Base-by-base conservation (phyloP, 2,888 invertebrate genomes). In the Neoascia interrupta region DNA sequence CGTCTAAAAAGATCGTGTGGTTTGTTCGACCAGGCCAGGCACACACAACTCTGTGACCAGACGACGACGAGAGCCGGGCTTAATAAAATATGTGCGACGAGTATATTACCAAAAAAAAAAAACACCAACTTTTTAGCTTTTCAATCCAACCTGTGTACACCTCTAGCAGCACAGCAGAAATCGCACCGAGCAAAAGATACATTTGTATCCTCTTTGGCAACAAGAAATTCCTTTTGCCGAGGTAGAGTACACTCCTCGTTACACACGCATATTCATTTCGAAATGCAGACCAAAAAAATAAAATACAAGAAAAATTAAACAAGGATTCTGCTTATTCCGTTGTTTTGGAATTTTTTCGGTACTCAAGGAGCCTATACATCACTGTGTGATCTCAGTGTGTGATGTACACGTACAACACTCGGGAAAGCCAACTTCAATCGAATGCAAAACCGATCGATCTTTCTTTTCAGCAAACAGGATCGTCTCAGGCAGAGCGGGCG, bases 361-460 rank as follows among this genome's bases (percentile, higher is more conserved):
- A 58, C 28, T 23, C 6, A 8, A 34, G n/a, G 1, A 45, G 39
- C 34, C 16, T 53, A 43, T 63, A 43, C 45, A 41, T 58, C 56
- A 63, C 34, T 31, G 15, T 16, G 53, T 51, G 34, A 51, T 10
- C n/a, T n/a, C 18, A 15, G 61, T 43, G 34, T 13, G 45, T 54
- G 43, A 66, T 60, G 49, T 51, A 47, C 51, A n/a, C 15, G 37
- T 11, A n/a, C 4, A 31, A 3, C 8, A n/a, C 10, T 31, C 8
- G 31, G 31, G 28, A 68, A 39, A 49, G 15, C 31, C 47, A 36
- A 43, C 34, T 61, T 34, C 53, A 53, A 58, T 66, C 56, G 76
- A 73, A 79, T 79, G 79, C 79, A 79, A 79, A 79, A 79, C 61
- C 79, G 68, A 79, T 79, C 79, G 73, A 79, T 79, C 79, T 79